phyloP scores from a whole-genome alignment of 2,888 invertebrate species.

The Frankliniella intonsa region DNA sequence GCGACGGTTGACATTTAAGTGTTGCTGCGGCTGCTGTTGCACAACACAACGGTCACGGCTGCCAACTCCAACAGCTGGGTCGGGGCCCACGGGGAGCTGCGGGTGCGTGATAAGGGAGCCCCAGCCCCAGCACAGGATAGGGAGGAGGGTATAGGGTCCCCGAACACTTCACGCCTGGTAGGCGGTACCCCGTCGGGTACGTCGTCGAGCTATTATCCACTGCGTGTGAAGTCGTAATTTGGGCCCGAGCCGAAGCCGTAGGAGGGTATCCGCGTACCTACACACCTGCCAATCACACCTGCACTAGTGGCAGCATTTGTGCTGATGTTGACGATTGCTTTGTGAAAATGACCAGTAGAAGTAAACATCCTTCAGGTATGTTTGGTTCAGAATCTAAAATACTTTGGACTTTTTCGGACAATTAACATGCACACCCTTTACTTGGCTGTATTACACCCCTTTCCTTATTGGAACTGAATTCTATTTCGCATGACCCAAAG shows the following conservation, averaged over 20 bases:
- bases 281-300: background rate
- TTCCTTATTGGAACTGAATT: background rate
- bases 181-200: conserved; percentile 1
- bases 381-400: background rate
- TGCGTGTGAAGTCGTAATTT: background rate
- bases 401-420: background rate
- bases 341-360: conserved; percentile 12
- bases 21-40: conserved; percentile 16
- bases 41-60: background rate
- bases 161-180: conserved; percentile 3
- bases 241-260: background rate
- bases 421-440: background rate
- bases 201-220: background rate
- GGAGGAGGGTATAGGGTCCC: background rate
- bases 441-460: background rate
- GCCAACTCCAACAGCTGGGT: background rate
- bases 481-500: background rate
- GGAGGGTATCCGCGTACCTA: background rate
- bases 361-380: conserved; percentile 7
- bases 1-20: background rate
- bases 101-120: background rate
- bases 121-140: background rate
- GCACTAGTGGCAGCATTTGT: conserved; percentile 18
- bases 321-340: conserved; percentile 15
- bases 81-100: background rate